Percentiles rank a stretch among this genome's conserved stretches.
These are phyloP conservation scores for Porites evermanni DNA, from an alignment of 92 coral and sea anemone species.

Conservation along the genomic window DNA sequence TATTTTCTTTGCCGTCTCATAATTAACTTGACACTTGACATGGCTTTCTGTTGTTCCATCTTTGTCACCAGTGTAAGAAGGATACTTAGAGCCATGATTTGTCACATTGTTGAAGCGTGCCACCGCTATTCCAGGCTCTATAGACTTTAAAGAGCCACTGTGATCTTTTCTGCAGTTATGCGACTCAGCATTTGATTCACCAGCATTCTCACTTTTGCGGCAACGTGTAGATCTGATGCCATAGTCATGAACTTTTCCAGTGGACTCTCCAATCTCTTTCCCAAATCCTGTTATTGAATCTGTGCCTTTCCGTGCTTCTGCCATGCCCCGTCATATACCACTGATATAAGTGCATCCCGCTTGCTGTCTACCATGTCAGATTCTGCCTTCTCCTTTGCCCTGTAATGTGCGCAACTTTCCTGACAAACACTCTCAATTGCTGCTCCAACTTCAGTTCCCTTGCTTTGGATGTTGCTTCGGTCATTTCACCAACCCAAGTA, in stretches of 20 bases:
- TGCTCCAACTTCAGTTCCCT: constrained; percentile 13
- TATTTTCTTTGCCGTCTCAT: not conserved
- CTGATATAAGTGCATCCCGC: constrained; percentile 4
- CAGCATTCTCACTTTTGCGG: constrained; percentile 12
- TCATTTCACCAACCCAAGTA: constrained; percentile 44
- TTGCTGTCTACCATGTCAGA: not conserved
- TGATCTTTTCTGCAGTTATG: not conserved
- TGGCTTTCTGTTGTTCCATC: not conserved
- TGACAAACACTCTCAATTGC: constrained; percentile 7
- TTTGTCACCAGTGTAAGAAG: not conserved
- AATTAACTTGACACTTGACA: not conserved
- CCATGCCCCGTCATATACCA: constrained; percentile 31
- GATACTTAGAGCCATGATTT: not conserved
- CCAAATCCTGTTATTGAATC: constrained; percentile 38
- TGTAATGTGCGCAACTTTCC: constrained; percentile 38
- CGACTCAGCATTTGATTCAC: not conserved
- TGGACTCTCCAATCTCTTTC: constrained; percentile 9
- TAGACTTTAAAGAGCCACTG: not conserved
- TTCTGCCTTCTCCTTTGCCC: constrained; percentile 23
- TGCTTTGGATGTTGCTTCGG: constrained; percentile 18
- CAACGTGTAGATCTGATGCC: not conserved
- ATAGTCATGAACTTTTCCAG: constrained; percentile 13
- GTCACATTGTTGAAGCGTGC: not conserved
- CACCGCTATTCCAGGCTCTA: not conserved
- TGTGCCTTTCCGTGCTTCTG: constrained; percentile 24